Percentiles rank a stretch among this genome's conserved stretches.
Evolutionary conservation across 2,888 invertebrate genomes (phyloP).

Genomic region (Perithous albicinctus): DNA sequence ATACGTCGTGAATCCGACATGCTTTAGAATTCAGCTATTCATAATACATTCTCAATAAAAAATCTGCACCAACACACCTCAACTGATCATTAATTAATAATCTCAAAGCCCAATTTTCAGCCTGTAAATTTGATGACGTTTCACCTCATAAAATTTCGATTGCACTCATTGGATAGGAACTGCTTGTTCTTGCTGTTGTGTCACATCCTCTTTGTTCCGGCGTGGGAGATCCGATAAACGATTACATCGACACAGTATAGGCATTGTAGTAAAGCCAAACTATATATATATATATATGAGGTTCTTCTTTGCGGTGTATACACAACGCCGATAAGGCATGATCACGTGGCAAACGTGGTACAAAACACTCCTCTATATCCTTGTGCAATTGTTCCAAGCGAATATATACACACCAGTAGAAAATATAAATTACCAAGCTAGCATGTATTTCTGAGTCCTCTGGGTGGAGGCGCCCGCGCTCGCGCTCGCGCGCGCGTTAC

Average conservation of each 20-base stretch:
- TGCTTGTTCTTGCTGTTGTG: too few species aligned
- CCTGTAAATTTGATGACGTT: too few species aligned
- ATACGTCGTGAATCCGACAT: too few species aligned
- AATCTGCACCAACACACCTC: too few species aligned
- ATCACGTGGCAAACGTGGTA: conserved; percentile 2
- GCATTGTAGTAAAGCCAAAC: neutral
- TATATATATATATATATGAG: too few species aligned
- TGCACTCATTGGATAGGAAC: too few species aligned
- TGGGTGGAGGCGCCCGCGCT: conserved; percentile 56
- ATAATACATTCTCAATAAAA: too few species aligned
- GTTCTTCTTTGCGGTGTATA: conserved; percentile 1
- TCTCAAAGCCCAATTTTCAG: too few species aligned
- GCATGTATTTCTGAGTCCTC: conserved; percentile 11
- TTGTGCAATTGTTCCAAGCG: conserved; percentile 55
- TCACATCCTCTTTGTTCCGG: conserved; percentile 74
- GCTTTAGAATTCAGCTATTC: too few species aligned
- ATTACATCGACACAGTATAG: neutral
- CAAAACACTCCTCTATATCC: conserved; percentile 37
- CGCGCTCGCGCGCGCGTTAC: too few species aligned
- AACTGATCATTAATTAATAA: too few species aligned
- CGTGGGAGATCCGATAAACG: conserved; percentile 59
- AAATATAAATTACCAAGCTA: conserved; percentile 52
- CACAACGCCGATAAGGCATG: conserved; percentile 1
- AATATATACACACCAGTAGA: conserved; percentile 40
- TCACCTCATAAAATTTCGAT: too few species aligned